Base-by-base conservation (phyloP, 2,797 vertebrate genomes). In the Prunella strophiata region DNA sequence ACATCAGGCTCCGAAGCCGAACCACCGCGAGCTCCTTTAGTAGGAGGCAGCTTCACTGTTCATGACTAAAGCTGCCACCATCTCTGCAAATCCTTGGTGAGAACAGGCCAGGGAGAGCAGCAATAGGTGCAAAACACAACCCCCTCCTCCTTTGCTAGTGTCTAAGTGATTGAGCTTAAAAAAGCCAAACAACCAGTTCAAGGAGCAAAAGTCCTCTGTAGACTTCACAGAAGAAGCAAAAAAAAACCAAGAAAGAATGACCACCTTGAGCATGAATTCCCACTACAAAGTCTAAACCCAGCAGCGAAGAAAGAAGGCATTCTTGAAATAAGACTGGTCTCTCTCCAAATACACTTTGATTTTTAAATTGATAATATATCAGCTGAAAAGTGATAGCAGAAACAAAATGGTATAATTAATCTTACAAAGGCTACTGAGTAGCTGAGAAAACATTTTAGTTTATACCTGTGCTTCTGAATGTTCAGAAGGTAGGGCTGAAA, bases 21-120 rank as follows among this genome's bases (percentile, higher is more conserved):
- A 91, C 89, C 85, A 95, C 95, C 6, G 78, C 47, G 91, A 62
- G 74, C 63, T 94, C 78, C 55, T 27, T 95, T 92, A 96, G 97
- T 18, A 88, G 75, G 92, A 83, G 54, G 89, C 42, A 86, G 70
- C 71, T 83, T 84, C 83, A 77, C 54, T 94, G 71, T 66, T 94
- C 76, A 40, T 52, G n/a, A 85, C n/a, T n/a, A 63, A 71, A 92
- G 65, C 78, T 90, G 82, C 59, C 38, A 66, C 36, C 48, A 57
- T 55, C 65, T 80, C 66, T 50, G 62, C 66, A 78, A 91, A 84
- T 45, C 23, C 58, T 63, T 25, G 27, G 30, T 22, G 59, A 81
- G 32, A 71, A 71, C 18, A 74, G 22, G 43, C 45, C 58, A 58
- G 16, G 18, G 8, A 78, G 26, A 92, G 52, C 27, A 78, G 20